phyloP scores from a whole-genome alignment of 2,113 vertebrate species.

The Bombycilla garrulus region DNA sequence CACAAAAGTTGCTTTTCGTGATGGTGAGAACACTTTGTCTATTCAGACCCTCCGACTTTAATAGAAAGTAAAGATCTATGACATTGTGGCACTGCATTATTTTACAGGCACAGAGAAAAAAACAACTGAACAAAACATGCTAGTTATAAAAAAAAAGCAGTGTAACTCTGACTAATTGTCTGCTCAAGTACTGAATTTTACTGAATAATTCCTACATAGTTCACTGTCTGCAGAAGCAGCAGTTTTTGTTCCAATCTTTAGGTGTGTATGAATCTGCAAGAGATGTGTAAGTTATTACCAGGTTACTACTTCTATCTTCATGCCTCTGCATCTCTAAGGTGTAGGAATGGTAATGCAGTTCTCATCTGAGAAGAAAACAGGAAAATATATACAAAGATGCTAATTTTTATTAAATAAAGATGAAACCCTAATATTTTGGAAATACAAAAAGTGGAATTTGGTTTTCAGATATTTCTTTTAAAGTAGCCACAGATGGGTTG shows the following conservation, averaged over 20 bases:
- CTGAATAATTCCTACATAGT: neutral
- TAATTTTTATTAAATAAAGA: neutral
- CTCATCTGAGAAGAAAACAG: neutral
- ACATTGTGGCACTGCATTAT: neutral
- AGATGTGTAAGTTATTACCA: neutral
- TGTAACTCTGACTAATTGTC: neutral
- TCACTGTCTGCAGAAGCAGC: fast-evolving
- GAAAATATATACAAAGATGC: neutral
- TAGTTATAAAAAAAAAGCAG: neutral
- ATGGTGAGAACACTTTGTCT: neutral
- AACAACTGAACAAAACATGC: neutral
- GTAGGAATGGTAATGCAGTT: neutral
- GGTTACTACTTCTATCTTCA: neutral
- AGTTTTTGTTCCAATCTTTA: neutral
- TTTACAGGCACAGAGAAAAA: neutral
- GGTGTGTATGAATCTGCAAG: neutral
- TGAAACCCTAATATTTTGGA: neutral
- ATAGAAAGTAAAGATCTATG: neutral
- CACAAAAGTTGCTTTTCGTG: neutral
- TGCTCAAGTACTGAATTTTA: neutral
- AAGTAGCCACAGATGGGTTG: neutral
- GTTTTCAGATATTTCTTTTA: neutral
- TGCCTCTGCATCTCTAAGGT: neutral
- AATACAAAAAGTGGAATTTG: neutral
- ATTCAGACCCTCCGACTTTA: neutral